phyloP scores from a whole-genome alignment of 2,888 invertebrate species.

The Callimorpha dominula region DNA sequence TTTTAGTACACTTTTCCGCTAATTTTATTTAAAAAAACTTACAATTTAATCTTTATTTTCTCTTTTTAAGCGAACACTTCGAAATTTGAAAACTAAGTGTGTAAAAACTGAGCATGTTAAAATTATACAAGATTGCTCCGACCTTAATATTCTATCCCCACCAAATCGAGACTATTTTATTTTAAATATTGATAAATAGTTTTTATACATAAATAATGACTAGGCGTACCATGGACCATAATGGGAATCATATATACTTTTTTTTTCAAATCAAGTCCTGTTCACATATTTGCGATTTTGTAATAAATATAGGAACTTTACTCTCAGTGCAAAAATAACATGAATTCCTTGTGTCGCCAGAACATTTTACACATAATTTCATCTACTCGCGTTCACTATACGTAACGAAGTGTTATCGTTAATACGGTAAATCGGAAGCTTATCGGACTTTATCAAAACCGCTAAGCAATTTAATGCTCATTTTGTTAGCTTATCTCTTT shows the following conservation, averaged over 20 bases:
- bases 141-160: conserved; percentile 62
- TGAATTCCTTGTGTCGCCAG: conserved; percentile 45
- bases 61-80: conserved; percentile 40
- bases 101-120: conserved; percentile 63
- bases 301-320: conserved; percentile 85
- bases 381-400: conserved; percentile 55
- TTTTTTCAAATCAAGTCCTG: conserved; percentile 57
- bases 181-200: conserved; percentile 74
- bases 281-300: conserved; percentile 63
- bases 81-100: conserved; percentile 43
- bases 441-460: conserved; percentile 69
- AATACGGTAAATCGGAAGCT: conserved; percentile 67
- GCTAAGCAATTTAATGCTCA: conserved; percentile 72
- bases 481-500: conserved; percentile 60
- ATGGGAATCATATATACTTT: conserved; percentile 61
- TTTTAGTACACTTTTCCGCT: conserved; percentile 57
- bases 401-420: conserved; percentile 58
- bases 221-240: conserved; percentile 83
- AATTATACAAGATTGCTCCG: conserved; percentile 57
- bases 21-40: conserved; percentile 52
- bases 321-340: conserved; percentile 78
- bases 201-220: conserved; percentile 83
- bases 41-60: conserved; percentile 35
- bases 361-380: conserved; percentile 49
- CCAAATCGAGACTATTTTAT: conserved; percentile 66